phyloP scores from a whole-genome alignment of 2,113 vertebrate species.

The Datnioides undecimradiatus region DNA sequence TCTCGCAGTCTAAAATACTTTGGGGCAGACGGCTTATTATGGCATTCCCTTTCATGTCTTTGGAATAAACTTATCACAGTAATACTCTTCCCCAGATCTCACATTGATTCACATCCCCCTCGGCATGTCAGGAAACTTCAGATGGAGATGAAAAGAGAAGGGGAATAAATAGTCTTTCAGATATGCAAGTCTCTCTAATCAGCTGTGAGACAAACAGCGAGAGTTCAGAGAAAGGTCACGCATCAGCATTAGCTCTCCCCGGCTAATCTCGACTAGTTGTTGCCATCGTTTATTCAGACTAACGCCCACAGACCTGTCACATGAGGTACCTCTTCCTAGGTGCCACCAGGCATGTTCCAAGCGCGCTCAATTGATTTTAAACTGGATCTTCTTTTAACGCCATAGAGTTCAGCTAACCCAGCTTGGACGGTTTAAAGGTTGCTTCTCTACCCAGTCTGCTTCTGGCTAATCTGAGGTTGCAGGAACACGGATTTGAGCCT shows the following conservation, averaged over 20 bases:
- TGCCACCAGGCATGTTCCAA: background rate
- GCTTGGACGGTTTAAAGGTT: too few relatives aligned
- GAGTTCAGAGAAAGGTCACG: conserved; percentile 79
- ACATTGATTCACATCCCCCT: conserved; percentile 79
- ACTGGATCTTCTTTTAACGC: background rate
- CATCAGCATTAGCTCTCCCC: conserved; percentile 42
- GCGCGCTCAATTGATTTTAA: background rate
- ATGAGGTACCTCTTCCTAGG: background rate
- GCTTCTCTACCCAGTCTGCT: too few relatives aligned
- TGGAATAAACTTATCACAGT: conserved; percentile 84
- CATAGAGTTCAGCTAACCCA: too few relatives aligned
- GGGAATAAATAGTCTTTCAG: conserved; percentile 74
- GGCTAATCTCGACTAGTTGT: conserved; percentile 7
- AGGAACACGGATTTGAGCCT: too few relatives aligned
- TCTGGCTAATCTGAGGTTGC: too few relatives aligned
- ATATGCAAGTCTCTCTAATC: conserved; percentile 78
- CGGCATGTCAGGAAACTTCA: conserved; percentile 80
- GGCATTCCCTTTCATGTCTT: conserved; percentile 85
- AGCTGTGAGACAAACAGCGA: conserved; percentile 73
- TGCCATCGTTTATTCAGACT: background rate
- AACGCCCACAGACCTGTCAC: background rate
- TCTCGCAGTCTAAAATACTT: conserved; percentile 74
- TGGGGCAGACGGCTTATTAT: conserved; percentile 81
- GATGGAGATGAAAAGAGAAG: conserved; percentile 81
- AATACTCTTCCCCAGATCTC: conserved; percentile 80